Percentiles rank a stretch among this genome's conserved stretches.
phyloP scores from a whole-genome alignment of 2,888 invertebrate genomes.

The Drosophila meridionalis region DNA sequence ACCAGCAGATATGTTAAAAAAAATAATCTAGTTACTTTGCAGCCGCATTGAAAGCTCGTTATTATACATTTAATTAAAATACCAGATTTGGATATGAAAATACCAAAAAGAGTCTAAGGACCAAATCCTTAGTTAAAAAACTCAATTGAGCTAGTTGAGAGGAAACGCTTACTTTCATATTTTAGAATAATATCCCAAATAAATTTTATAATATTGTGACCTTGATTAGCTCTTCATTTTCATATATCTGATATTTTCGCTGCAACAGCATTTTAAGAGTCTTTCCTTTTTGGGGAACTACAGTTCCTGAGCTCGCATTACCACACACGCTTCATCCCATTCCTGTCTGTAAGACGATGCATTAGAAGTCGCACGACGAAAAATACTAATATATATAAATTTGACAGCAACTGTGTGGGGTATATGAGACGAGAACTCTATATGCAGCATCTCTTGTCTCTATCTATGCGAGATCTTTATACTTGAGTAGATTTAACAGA shows the following conservation, averaged over 20 bases:
- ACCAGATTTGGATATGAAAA: neutral
- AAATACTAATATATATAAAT: neutral
- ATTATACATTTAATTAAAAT: neutral
- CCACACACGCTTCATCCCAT: conserved; percentile 6
- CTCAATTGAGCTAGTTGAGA: neutral
- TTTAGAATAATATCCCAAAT: too few relatives aligned
- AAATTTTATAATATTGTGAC: too few relatives aligned
- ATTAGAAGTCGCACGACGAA: conserved; percentile 1
- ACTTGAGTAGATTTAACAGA: neutral
- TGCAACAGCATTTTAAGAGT: conserved; percentile 1
- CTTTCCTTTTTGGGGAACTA: neutral
- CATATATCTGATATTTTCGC: neutral
- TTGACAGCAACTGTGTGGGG: neutral
- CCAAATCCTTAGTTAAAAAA: neutral
- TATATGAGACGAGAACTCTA: neutral
- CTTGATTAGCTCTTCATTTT: neutral
- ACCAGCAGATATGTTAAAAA: too few relatives aligned
- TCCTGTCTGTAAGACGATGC: conserved; percentile 17
- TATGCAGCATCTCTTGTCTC: too few relatives aligned
- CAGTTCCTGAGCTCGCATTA: conserved; percentile 9
- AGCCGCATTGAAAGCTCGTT: neutral
- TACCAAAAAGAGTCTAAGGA: neutral
- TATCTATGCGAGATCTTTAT: neutral
- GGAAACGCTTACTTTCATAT: too few relatives aligned
- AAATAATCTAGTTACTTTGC: too few relatives aligned